These are phyloP conservation scores for Cynaeus angustus DNA, from an alignment of 2,888 invertebrate species.

Conservation along the genomic window DNA sequence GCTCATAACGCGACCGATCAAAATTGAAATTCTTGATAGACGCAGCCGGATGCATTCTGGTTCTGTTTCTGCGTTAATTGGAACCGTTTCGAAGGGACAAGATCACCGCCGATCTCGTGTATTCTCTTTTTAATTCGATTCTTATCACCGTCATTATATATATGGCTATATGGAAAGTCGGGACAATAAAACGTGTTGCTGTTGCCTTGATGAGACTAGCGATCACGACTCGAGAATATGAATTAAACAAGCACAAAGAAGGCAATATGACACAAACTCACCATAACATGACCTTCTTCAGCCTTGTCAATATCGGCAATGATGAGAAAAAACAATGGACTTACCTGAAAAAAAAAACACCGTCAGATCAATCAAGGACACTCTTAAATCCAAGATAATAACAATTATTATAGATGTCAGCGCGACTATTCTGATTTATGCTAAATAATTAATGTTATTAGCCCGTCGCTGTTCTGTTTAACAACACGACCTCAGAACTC, in stretches of 20 bases:
- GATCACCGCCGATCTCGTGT: slow-evolving; percentile 17
- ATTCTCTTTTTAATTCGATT: slow-evolving; percentile 44
- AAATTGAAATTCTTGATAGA: slow-evolving; percentile 43
- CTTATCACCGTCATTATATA: slow-evolving; percentile 30
- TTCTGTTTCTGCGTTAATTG: slow-evolving; percentile 35
- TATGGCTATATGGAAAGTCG: slow-evolving; percentile 47
- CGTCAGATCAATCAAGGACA: slow-evolving; percentile 47
- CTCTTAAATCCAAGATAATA: slow-evolving; percentile 46
- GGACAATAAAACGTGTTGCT: slow-evolving; percentile 54
- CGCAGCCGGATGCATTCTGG: slow-evolving; percentile 19
- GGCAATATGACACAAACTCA: slow-evolving; percentile 57
- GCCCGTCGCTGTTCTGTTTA: not conserved
- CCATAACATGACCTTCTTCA: slow-evolving; percentile 55
- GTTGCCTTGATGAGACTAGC: slow-evolving; percentile 57
- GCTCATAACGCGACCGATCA: slow-evolving; percentile 40
- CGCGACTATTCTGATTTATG: slow-evolving; percentile 45
- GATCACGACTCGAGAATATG: slow-evolving; percentile 57
- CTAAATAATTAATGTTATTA: slow-evolving; percentile 51
- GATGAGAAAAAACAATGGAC: slow-evolving; percentile 49
- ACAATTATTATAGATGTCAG: slow-evolving; percentile 51
- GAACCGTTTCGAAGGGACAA: slow-evolving; percentile 25
- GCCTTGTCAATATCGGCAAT: slow-evolving; percentile 47
- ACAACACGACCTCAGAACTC: too few relatives aligned
- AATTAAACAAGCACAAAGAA: slow-evolving; percentile 55
- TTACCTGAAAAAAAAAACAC: slow-evolving; percentile 49